Conservation (phyloP, 2,888 invertebrate genomes). For the Amitus sp. region DNA sequence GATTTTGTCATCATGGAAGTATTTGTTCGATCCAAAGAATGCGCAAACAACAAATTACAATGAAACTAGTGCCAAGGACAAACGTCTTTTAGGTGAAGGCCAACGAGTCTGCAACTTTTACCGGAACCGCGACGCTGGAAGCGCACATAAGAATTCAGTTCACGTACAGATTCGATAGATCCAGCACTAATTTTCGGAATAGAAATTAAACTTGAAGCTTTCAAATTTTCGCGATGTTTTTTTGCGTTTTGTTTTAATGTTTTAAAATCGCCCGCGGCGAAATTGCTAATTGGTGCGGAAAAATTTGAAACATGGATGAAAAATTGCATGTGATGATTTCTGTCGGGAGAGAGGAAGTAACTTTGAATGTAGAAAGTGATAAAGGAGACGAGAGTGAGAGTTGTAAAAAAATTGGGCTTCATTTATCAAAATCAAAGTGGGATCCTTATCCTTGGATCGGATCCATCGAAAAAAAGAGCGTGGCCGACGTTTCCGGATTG, state of each 20-base stretch:
- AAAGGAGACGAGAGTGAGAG: slow-evolving; percentile 10
- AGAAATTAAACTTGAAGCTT: background rate
- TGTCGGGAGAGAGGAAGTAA: slow-evolving; percentile 41
- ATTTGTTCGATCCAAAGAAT: background rate
- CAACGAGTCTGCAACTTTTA: slow-evolving; percentile 52
- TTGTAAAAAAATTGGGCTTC: slow-evolving; percentile 72
- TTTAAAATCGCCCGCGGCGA: background rate
- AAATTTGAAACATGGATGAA: background rate
- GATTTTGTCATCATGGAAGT: no score
- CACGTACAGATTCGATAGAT: background rate
- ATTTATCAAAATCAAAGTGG: slow-evolving; percentile 80
- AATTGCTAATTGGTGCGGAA: background rate
- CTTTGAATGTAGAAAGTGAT: slow-evolving; percentile 36
- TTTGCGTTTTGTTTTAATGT: background rate
- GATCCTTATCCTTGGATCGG: slow-evolving; percentile 86
- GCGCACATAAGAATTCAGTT: slow-evolving; percentile 16
- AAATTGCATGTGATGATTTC: slow-evolving; percentile 29
- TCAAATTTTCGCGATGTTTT: background rate
- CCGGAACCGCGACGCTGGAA: slow-evolving; percentile 32
- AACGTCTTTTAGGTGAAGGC: slow-evolving; percentile 45
- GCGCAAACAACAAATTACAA: slow-evolving; percentile 2
- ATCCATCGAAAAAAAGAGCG: slow-evolving; percentile 72
- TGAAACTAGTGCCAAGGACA: slow-evolving; percentile 43
- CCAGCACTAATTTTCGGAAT: background rate
- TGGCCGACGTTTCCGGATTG: slow-evolving; percentile 74